phyloP scores from a whole-genome alignment of 2,113 vertebrate genomes.

The Sisor rabdophorus region DNA sequence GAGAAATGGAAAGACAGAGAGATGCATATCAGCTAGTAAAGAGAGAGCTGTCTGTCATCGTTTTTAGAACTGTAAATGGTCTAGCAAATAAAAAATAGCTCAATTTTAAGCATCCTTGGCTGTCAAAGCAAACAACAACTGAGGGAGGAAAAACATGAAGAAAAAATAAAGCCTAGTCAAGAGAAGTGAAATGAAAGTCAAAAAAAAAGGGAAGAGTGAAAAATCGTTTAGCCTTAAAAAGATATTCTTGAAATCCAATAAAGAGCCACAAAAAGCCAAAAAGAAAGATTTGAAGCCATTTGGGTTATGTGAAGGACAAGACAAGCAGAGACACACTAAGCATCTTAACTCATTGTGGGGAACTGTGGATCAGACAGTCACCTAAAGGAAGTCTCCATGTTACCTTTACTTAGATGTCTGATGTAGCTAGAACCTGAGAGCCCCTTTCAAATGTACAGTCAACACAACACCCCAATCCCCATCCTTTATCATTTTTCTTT shows the following conservation, averaged over 20 bases:
- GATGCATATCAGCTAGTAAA: background rate
- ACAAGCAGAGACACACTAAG: background rate
- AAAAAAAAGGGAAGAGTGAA: background rate
- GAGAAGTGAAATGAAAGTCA: background rate
- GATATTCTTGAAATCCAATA: background rate
- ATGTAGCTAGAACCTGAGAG: background rate
- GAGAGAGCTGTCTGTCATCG: slow-evolving; percentile 9
- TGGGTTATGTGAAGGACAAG: background rate
- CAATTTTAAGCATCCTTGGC: background rate
- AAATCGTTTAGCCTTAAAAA: background rate
- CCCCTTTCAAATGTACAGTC: background rate
- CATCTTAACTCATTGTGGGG: background rate
- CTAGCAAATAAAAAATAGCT: background rate
- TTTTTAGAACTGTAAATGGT: slow-evolving; percentile 23
- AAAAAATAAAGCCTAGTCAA: slow-evolving; percentile 8
- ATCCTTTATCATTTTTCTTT: background rate
- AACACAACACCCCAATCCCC: no score
- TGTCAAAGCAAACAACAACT: slow-evolving; percentile 12
- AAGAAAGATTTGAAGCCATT: background rate
- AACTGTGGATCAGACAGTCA: no score
- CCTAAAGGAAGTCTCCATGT: background rate
- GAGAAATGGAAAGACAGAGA: slow-evolving; percentile 4
- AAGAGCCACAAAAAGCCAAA: background rate
- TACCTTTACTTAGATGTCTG: background rate
- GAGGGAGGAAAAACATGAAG: background rate